Evolutionary conservation across 2,113 vertebrate genomes (phyloP), one percentile per base, ranked within the genome.

Genomic region (Nannospalax galili): DNA sequence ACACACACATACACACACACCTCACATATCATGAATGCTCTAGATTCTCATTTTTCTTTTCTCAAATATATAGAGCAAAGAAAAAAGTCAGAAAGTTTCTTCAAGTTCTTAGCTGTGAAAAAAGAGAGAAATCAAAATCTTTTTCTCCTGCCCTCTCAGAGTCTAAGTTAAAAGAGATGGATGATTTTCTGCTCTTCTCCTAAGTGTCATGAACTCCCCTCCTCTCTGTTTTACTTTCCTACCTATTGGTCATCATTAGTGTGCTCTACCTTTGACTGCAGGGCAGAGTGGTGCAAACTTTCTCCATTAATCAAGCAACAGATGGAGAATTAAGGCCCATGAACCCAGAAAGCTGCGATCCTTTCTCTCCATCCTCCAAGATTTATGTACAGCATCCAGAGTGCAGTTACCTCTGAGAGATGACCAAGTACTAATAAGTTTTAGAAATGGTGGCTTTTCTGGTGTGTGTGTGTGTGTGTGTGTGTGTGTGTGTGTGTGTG

Each of bases 201-300:
- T 92, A 82, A 93, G 73, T 56, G 74, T 73, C 93, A 16, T 8
- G 62, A 67, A 22, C 79, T 73, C 72, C n/a, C 16, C 69, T 84
- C 69, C 42, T 67, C 26, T 78, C 77, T 17, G 0, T 91, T 96
- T 81, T 72, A 75, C 75, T 84, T 69, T 88, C 90, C 86, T 35
- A n/a, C 77, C 91, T 58, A 79, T 92, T 96, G 85, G 93, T 96
- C 96, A 92, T 95, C 97, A 96, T 97, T 98, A 97, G 88, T 28
- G 48, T n/a, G 48, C 35, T 85, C 93, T 95, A n/a, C 84, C 84
- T 97, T 84, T 95, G 96, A 88, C 86, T 16, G 30, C 42, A 74
- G 91, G 86, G 79, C 86, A 93, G 67, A 90, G 93, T 52, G 96
- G 93, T 35, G 85, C 37, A 78, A 95, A 95, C 56, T n/a, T 81